Conservation (phyloP, 2,888 invertebrate species). For the Phytoseiulus persimilis region DNA sequence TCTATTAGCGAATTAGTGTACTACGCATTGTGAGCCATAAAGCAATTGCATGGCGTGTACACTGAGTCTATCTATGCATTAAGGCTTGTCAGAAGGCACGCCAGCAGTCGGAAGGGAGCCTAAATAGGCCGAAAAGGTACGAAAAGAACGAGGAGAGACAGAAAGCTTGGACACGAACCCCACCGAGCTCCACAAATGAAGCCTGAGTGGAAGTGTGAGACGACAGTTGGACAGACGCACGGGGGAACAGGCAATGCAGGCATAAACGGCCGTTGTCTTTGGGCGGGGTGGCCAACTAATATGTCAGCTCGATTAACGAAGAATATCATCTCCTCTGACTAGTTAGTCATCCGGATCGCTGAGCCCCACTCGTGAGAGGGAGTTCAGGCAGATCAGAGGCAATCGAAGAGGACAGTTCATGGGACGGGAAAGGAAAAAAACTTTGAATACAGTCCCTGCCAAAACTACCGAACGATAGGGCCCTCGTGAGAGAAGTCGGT, state of each 20-base stretch:
- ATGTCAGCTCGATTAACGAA: not conserved
- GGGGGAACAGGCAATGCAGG: not conserved
- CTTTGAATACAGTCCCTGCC: not conserved
- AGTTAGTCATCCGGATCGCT: not conserved
- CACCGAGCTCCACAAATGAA: not conserved
- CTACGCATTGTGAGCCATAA: not conserved
- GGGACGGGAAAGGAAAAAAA: not conserved
- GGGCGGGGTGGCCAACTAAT: not conserved
- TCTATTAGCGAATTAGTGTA: not conserved
- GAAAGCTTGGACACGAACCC: not conserved
- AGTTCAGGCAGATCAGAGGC: too few species aligned
- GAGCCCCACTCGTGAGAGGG: too few species aligned
- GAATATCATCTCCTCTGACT: not conserved
- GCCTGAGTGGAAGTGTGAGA: not conserved
- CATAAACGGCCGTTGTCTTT: not conserved
- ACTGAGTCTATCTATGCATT: not conserved
- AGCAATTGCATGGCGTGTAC: not conserved
- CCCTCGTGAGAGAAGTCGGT: not conserved
- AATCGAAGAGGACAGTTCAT: too few species aligned
- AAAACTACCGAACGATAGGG: too few species aligned
- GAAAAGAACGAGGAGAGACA: not conserved
- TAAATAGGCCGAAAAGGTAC: not conserved
- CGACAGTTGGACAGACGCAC: not conserved
- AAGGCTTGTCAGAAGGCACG: not conserved
- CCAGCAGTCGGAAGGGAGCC: not conserved